These are phyloP conservation scores for Gryon sp. DNA, from an alignment of 1,140 invertebrate species.

Conservation along the genomic window DNA sequence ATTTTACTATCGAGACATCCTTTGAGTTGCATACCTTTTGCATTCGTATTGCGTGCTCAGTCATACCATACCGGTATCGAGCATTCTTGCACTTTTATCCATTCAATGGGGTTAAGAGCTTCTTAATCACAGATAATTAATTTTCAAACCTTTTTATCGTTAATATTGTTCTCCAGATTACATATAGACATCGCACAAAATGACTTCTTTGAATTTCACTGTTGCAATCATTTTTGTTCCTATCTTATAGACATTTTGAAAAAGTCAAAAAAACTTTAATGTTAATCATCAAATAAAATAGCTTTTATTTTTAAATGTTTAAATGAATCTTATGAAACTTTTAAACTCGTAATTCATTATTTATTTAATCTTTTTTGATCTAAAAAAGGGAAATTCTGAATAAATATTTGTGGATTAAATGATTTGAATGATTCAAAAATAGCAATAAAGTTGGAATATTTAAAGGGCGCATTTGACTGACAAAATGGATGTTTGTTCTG, in stretches of 20 bases:
- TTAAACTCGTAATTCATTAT: too few species aligned
- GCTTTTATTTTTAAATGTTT: too few species aligned
- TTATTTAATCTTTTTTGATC: too few species aligned
- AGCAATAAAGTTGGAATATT: background rate
- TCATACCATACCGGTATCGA: conserved; percentile 7
- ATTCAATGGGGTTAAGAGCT: conserved; percentile 12
- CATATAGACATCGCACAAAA: background rate
- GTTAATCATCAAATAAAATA: too few species aligned
- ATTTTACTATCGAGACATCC: conserved; percentile 8
- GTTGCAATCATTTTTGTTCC: background rate
- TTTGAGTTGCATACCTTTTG: conserved; percentile 7
- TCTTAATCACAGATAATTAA: conserved; percentile 31
- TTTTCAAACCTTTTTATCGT: conserved; percentile 24
- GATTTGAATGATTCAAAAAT: too few species aligned
- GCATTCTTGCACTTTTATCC: conserved; percentile 8
- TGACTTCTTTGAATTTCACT: background rate
- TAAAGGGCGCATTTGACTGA: too few species aligned
- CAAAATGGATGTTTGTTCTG: background rate
- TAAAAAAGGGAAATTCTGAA: too few species aligned
- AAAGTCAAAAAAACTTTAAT: too few species aligned
- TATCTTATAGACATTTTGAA: too few species aligned
- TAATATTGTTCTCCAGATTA: conserved; percentile 5
- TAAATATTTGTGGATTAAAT: too few species aligned
- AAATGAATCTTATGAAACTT: too few species aligned
- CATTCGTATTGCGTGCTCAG: conserved; percentile 1